Conservation (phyloP, 2,113 vertebrate genomes). For the Rousettus leschenaultii region DNA sequence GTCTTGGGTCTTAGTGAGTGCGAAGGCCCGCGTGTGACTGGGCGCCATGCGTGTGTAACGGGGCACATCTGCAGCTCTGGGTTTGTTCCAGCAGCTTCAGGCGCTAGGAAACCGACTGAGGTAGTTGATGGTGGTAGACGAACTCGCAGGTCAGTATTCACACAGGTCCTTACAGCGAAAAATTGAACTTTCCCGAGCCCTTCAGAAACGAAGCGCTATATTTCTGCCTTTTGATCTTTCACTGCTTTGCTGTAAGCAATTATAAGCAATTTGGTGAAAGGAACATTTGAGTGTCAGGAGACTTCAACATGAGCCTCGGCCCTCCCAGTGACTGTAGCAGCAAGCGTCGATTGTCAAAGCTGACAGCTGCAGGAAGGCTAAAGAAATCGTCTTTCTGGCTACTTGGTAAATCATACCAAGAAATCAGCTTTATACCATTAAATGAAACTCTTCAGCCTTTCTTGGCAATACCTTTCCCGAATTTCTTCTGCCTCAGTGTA, state of each 20-base stretch:
- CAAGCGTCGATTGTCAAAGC: conserved; percentile 13
- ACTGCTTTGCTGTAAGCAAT: conserved; percentile 29
- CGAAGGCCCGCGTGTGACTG: background rate
- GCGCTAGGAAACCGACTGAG: background rate
- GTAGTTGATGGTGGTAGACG: background rate
- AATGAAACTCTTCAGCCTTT: conserved; percentile 27
- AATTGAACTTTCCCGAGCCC: background rate
- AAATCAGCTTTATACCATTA: conserved; percentile 7
- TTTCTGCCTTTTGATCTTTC: conserved; percentile 40
- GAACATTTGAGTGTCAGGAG: conserved; percentile 26
- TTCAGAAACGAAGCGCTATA: background rate
- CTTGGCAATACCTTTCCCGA: background rate
- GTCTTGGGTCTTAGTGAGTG: conserved; percentile 17
- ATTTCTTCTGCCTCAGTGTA: background rate
- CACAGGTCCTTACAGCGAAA: conserved; percentile 8
- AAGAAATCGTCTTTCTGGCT: conserved; percentile 36
- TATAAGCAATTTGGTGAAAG: conserved; percentile 41
- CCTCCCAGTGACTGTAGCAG: background rate
- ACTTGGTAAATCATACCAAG: background rate
- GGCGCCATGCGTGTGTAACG: background rate
- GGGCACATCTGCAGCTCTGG: background rate
- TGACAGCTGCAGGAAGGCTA: conserved; percentile 16
- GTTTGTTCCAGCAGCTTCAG: background rate
- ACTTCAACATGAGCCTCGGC: background rate
- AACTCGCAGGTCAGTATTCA: background rate